These are phyloP conservation scores for Gordius sp. DNA, from an alignment of 2,888 invertebrate genomes.

Conservation along the genomic window DNA sequence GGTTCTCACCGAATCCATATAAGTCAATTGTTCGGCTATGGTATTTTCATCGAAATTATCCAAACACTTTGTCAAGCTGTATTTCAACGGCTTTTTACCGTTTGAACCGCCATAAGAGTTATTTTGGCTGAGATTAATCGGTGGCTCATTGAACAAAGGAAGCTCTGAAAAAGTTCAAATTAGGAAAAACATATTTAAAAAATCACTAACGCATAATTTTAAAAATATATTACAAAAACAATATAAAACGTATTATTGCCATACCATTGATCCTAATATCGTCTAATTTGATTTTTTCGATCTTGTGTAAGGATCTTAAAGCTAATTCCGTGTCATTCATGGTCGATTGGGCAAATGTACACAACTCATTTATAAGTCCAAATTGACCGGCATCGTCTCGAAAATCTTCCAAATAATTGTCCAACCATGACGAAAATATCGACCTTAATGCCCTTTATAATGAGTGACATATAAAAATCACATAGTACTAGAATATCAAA, in stretches of 20 bases:
- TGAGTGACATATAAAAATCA: background rate
- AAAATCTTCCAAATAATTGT: constrained; percentile 83
- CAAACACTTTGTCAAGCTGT: background rate
- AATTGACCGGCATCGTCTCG: constrained; percentile 50
- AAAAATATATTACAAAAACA: too few relatives aligned
- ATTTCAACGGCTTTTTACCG: too few relatives aligned
- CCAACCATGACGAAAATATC: constrained; percentile 71
- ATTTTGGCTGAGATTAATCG: too few relatives aligned
- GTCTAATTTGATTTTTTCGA: background rate
- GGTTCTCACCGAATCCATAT: constrained; percentile 54
- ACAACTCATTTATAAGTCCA: constrained; percentile 37
- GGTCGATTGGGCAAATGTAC: background rate
- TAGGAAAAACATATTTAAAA: too few relatives aligned
- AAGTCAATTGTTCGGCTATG: constrained; percentile 86
- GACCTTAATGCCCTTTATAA: constrained; percentile 27
- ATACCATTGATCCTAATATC: background rate
- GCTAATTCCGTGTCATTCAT: background rate
- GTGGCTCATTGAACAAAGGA: too few relatives aligned
- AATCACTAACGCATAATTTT: too few relatives aligned
- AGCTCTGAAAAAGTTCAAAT: too few relatives aligned
- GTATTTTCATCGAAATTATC: constrained; percentile 39
- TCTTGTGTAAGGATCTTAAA: background rate
- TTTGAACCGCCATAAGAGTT: too few relatives aligned
- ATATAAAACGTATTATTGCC: background rate
- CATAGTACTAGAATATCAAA: too few relatives aligned